Base-by-base conservation (phyloP, 2,888 invertebrate genomes). In the Apodemia duryi region DNA sequence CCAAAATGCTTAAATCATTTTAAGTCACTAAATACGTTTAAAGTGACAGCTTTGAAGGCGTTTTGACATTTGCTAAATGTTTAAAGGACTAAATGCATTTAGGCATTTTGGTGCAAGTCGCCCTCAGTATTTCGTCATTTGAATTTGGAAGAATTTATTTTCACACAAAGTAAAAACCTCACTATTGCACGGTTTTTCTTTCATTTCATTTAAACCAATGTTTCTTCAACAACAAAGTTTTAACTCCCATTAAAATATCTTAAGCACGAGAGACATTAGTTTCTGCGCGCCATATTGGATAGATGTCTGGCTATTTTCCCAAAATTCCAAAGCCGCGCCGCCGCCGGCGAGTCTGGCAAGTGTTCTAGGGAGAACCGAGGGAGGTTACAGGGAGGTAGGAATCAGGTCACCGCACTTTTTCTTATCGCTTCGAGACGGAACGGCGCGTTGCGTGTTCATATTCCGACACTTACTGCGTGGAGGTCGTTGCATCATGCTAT, bases 381-480 rank as follows among this genome's bases (percentile, higher is more conserved):
- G 46, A 49, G 46, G 46, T 65, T 64, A 63, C 66, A 64, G 69
- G 69, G 70, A 68, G 68, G 65, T 61, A 67, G 67, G 73, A 75
- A 75, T 72, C 75, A 74, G 86, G 85, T 86, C 86, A 84, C 74
- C 82, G 84, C 81, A 79, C 85, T 85, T 79, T 79, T 78, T 79
- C 76, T 68, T 69, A 73, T 75, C 70, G 67, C 66, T 63, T 70
- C 77, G 76, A 82, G 82, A 85, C 85, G 75, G 76, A 75, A 77
- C 71, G 85, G 81, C 85, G 83, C 81, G 72, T 66, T 63, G 63
- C 63, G 64, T 64, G 70, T 69, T 75, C 76, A 64, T 68, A 66
- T 72, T 68, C 66, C 68, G 65, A n/a, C 11, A 4, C 32, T 57
- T 57, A 32, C 63, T 69, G 68, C 66, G 66, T 66, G 52, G 66